Conservation (phyloP, 2,888 invertebrate species). For the Plebejus anna region DNA sequence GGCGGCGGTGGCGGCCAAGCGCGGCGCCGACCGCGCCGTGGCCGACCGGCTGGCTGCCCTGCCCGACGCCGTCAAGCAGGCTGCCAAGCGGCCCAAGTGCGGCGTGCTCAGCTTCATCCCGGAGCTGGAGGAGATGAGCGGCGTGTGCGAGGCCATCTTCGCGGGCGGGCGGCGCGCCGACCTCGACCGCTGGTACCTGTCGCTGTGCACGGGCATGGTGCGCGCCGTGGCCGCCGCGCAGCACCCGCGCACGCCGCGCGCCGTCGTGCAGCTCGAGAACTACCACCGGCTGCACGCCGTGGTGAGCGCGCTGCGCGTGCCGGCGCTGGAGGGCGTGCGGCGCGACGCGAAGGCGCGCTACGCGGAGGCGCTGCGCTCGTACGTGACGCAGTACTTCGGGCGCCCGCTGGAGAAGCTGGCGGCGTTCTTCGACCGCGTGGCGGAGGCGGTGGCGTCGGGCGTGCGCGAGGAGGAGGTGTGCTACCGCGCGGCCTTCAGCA, state of each 20-base stretch:
- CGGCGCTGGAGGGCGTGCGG: slow-evolving; percentile 90
- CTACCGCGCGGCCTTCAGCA: slow-evolving; percentile 98
- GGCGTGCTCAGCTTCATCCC: slow-evolving; percentile 93
- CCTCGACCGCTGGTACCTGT: slow-evolving; percentile 94
- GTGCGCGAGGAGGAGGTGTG: slow-evolving; percentile 98
- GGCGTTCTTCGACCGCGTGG: slow-evolving; percentile 98
- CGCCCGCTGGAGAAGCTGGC: slow-evolving; percentile 81
- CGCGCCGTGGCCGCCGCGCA: slow-evolving; percentile 90
- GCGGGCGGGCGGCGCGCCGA: slow-evolving; percentile 93
- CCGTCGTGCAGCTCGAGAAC: slow-evolving; percentile 96
- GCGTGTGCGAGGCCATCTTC: slow-evolving; percentile 92
- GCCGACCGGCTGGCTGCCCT: slow-evolving; percentile 89
- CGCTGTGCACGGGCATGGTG: slow-evolving; percentile 90
- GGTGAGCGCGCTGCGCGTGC: slow-evolving; percentile 92
- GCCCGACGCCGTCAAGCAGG: slow-evolving; percentile 78
- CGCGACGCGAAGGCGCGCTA: slow-evolving; percentile 93
- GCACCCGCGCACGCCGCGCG: slow-evolving; percentile 94
- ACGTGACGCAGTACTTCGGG: slow-evolving; percentile 97
- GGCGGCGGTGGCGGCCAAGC: slow-evolving; percentile 64
- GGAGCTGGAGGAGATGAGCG: slow-evolving; percentile 94
- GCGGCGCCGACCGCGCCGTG: slow-evolving; percentile 93
- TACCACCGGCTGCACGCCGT: slow-evolving; percentile 95
- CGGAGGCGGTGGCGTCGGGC: slow-evolving; percentile 94
- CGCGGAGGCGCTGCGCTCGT: slow-evolving; percentile 92
- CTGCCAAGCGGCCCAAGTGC: slow-evolving; percentile 85